Conservation (phyloP, 2,797 vertebrate genomes). For the Diplodus sargus region DNA sequence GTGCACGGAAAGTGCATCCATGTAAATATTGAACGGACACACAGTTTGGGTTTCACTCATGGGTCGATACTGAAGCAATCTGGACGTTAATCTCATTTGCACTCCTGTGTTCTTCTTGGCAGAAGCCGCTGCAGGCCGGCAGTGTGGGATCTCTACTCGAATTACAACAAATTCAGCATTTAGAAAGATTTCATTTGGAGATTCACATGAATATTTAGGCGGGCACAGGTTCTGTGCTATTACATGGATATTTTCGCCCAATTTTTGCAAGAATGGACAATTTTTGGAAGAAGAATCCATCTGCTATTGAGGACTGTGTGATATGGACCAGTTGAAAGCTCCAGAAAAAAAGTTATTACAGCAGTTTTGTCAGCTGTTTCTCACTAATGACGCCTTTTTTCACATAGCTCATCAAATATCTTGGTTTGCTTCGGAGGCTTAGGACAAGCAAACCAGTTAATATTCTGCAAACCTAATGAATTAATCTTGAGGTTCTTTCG, state of each 20-base stretch:
- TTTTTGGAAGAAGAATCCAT: background rate
- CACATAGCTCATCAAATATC: no score
- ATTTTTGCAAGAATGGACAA: background rate
- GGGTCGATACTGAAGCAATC: constrained; percentile 73
- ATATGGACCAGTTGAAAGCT: background rate
- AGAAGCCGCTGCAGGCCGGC: constrained; percentile 39
- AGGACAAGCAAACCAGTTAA: no score
- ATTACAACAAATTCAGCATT: constrained; percentile 29
- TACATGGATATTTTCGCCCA: background rate
- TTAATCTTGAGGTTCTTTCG: no score
- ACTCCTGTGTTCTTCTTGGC: constrained; percentile 58
- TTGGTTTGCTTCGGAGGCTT: no score
- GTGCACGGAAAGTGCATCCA: constrained; percentile 77
- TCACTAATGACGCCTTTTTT: no score
- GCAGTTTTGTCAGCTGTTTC: background rate
- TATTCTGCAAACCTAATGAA: no score
- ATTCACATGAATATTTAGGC: constrained; percentile 29
- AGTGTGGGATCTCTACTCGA: constrained; percentile 14
- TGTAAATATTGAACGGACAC: constrained; percentile 71
- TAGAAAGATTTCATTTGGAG: constrained; percentile 7
- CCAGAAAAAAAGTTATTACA: background rate
- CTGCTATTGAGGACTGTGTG: background rate
- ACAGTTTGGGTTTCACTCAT: constrained; percentile 72
- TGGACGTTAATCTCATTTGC: constrained; percentile 73
- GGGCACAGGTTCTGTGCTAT: background rate